Base-by-base conservation (phyloP, 2,888 invertebrate genomes). In the Myathropa florea region DNA sequence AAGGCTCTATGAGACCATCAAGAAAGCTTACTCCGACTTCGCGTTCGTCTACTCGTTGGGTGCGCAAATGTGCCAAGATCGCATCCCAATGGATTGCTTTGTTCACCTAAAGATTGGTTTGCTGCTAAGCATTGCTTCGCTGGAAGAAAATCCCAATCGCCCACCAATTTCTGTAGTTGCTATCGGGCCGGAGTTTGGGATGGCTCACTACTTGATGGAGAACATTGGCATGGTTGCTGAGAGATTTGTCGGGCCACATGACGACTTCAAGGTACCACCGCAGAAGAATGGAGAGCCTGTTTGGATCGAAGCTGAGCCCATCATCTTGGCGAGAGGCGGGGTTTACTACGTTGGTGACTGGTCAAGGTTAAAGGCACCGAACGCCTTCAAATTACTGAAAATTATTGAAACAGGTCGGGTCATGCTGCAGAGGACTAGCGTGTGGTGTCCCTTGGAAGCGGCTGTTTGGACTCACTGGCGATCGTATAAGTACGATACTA, bases 81-180 rank as follows among this genome's bases (percentile, higher is more conserved):
- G 90, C 4, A 91, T 92, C 46, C 93, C 93, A 3, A 91, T 92
- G 89, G 91, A 92, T 64, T 92, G 92, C 39, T 93, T 91, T 88
- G 91, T 93, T 0, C 91, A 92, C 79, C 88, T 93, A 0, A 93
- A 93, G 89, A 91, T 93, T 88, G 91, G 91, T 7, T 88, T 93
- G 12, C 89, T 93, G 21, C 89, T 92, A 4, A 93, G 93, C 81
- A 89, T 93, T 24, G 92, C 91, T 12, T 93, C 93, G 53, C 89
- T 92, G 30, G 92, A 91, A 88, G 93, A 88, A 1, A 90, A 90
- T 30, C 89, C 90, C 12, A 63, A 90, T 77, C 89, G 90, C 3
- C 77, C 91, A 0, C 92, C 93, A 0, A 90, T 93, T 7, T 90
- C 92, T 0, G 64, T 93, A 23, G 90, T 92, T 39, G 90, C 91